Evolutionary conservation across 2,888 invertebrate species (phyloP).

Genomic region (Cabera pusaria): DNA sequence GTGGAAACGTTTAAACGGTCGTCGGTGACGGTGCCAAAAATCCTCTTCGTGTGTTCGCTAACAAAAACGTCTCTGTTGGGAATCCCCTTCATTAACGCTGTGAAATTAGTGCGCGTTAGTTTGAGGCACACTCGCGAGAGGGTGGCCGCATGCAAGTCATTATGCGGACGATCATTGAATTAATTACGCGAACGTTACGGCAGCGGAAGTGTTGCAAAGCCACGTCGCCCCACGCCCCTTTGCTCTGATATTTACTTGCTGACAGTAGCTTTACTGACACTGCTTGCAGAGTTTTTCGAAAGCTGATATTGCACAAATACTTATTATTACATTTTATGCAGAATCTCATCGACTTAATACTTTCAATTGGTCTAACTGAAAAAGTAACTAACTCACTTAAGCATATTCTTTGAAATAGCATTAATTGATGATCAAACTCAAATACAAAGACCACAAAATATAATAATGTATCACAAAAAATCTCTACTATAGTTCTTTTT

Average conservation of each 20-base stretch:
- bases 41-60: slow-evolving; percentile 54
- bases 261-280: not conserved
- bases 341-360: no score
- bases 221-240: slow-evolving; percentile 31
- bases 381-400: no score
- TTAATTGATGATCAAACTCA: no score
- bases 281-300: no score
- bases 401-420: no score
- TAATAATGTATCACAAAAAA: no score
- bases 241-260: slow-evolving; percentile 7
- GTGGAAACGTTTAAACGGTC: slow-evolving; percentile 64
- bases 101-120: slow-evolving; percentile 72
- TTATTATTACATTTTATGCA: no score
- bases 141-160: slow-evolving; percentile 76
- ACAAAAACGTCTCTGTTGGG: slow-evolving; percentile 66
- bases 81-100: slow-evolving; percentile 69
- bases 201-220: slow-evolving; percentile 56
- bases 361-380: no score
- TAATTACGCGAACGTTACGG: slow-evolving; percentile 67
- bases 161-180: slow-evolving; percentile 80
- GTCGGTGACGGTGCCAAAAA: slow-evolving; percentile 71
- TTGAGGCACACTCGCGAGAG: slow-evolving; percentile 56
- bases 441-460: no score
- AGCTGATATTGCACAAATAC: no score
- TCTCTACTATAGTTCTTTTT: no score